Conservation (phyloP, 2,797 vertebrate genomes). For the Pangasius krempfi region DNA sequence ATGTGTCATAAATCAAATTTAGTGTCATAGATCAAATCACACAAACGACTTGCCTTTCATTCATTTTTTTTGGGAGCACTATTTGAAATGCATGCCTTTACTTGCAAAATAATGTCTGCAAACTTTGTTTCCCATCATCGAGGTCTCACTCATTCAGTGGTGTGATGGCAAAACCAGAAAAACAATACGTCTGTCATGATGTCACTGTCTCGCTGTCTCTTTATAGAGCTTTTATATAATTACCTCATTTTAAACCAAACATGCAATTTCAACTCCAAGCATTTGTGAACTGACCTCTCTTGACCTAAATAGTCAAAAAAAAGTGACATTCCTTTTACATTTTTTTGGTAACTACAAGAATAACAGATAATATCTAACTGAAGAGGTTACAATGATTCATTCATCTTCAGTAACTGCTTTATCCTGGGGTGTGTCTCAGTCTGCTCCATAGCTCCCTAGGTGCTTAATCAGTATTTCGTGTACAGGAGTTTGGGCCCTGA, state of each 20-base stretch:
- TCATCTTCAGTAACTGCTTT: no score
- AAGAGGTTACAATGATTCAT: no score
- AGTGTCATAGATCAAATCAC: neutral
- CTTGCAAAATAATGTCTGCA: neutral
- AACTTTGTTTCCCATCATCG: neutral
- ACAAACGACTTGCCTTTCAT: neutral
- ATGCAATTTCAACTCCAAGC: neutral
- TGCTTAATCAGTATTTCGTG: no score
- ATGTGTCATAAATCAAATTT: neutral
- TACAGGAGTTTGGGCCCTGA: no score
- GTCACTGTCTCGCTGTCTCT: neutral
- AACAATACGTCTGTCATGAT: neutral
- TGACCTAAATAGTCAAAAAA: neutral
- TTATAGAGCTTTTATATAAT: neutral
- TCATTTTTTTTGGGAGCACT: neutral
- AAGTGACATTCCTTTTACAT: neutral
- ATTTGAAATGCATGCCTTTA: neutral
- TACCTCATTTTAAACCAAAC: neutral
- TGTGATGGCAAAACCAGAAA: neutral
- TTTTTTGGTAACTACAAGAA: neutral
- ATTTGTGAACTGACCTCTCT: neutral
- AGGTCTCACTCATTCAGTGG: no score
- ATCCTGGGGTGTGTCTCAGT: no score
- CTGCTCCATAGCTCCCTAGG: no score
- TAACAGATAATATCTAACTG: neutral